Conservation (phyloP, 2,888 invertebrate genomes). For the Saturnia pavonia region DNA sequence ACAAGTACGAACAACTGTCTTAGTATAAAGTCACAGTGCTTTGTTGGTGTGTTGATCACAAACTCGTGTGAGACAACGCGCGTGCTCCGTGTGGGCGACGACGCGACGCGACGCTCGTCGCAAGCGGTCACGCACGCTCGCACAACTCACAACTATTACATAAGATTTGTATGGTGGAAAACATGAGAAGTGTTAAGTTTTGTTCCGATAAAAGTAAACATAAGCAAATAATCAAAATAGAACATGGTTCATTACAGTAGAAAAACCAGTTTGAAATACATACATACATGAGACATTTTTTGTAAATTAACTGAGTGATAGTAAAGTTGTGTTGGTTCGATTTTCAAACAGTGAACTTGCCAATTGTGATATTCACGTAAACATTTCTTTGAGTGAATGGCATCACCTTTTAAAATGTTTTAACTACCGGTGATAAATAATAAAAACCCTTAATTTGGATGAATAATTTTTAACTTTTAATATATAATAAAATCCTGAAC, state of each 20-base stretch:
- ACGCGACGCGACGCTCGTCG: slow-evolving; percentile 32
- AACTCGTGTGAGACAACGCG: slow-evolving; percentile 22
- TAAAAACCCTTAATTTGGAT: no score
- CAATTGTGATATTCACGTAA: no score
- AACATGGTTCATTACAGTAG: neutral
- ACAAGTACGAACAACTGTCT: neutral
- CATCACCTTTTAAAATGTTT: no score
- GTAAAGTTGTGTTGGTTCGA: no score
- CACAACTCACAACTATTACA: slow-evolving; percentile 17
- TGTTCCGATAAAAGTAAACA: neutral
- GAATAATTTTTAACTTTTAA: neutral
- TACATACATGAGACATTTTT: no score
- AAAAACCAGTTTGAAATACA: neutral
- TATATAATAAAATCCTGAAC: neutral
- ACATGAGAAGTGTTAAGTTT: slow-evolving; percentile 13
- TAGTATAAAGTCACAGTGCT: slow-evolving; percentile 14
- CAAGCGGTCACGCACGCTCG: slow-evolving; percentile 40
- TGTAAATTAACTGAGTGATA: no score
- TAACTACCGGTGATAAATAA: no score
- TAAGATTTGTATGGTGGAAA: slow-evolving; percentile 25
- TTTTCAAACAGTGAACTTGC: no score
- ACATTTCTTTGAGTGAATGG: no score
- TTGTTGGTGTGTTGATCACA: slow-evolving; percentile 19
- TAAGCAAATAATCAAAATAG: neutral
- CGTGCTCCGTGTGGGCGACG: slow-evolving; percentile 47